Conservation (phyloP, 2,888 invertebrate genomes). For the Mythimna vitellina region DNA sequence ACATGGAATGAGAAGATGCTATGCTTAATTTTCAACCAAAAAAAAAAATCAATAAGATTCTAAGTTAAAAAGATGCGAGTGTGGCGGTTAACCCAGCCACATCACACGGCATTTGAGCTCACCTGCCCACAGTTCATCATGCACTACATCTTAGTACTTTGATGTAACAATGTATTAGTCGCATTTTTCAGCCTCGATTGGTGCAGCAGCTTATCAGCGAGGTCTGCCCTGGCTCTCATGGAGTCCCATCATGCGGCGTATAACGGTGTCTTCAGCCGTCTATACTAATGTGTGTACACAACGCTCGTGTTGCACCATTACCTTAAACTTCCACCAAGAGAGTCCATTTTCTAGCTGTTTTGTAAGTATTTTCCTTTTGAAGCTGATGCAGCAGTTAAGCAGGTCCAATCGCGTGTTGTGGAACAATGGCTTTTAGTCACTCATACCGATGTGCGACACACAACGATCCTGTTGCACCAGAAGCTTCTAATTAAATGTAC, state of each 20-base stretch:
- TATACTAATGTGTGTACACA: conserved; percentile 93
- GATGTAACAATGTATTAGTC: not conserved
- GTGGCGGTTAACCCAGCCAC: too few species aligned
- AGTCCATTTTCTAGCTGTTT: too few species aligned
- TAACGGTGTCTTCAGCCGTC: conserved; percentile 92
- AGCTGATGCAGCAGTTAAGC: conserved; percentile 92
- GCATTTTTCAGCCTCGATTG: conserved; percentile 92
- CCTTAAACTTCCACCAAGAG: conserved; percentile 93
- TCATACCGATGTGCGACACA: conserved; percentile 64
- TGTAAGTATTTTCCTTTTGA: not conserved
- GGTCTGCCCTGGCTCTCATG: conserved; percentile 94
- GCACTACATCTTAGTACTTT: too few species aligned
- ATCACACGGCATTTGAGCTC: too few species aligned
- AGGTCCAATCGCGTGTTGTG: conserved; percentile 93
- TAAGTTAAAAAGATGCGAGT: too few species aligned
- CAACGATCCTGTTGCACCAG: conserved; percentile 86
- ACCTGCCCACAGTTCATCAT: too few species aligned
- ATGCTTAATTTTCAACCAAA: too few species aligned
- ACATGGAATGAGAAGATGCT: too few species aligned
- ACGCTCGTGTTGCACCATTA: conserved; percentile 92
- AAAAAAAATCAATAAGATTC: too few species aligned
- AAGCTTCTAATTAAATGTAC: conserved; percentile 86
- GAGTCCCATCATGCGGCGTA: conserved; percentile 93
- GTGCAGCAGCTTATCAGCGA: conserved; percentile 94
- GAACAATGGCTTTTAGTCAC: conserved; percentile 92